Evolutionary conservation across 2,797 vertebrate species (phyloP), one percentile per base, ranked within the genome.

Genomic region (Hoplostethus atlanticus): DNA sequence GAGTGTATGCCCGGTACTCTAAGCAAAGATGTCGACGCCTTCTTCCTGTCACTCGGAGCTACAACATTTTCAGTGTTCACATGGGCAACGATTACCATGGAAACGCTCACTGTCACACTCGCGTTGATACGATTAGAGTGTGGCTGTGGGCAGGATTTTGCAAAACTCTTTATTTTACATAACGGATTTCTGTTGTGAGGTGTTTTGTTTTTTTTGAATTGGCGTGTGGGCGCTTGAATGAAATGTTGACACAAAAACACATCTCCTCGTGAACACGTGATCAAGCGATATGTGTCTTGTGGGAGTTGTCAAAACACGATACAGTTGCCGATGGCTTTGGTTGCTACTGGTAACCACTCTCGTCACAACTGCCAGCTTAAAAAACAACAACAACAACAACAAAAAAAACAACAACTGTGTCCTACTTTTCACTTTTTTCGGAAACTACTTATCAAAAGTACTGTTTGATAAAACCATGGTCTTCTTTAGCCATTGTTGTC

Each of bases 71-170:
- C 68, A 38, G 67, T 71, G 31, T 66, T 78, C 64, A 25, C 44
- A 64, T 61, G 58, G 68, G 77, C 75, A 28, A 85, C 56, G 73
- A 62, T 87, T 74, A 38, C 58, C 74, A 71, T 79, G 77, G 80
- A 83, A 84, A 79, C 77, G 77, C 58, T 81, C 55, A 17, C 69
- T 50, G 70, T 84, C 84, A 81, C 84, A 66, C 52, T 57, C 57
- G 36, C 79, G 80, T 66, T 85, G 73, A 91, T 59, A 53, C 87
- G 86, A 92, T 93, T 90, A 91, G n/a, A 6, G 4, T 21, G 46
- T 59, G 68, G 85, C 86, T 84, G 75, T 79, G 69, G 87, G 85
- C 85, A 75, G 70, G 73, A 79, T 79, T 68, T 53, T 64, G 77
- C 55, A 69, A 66, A 89, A 83, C 51, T 53, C 46, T 16, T 0